Conservation (phyloP, 1,140 invertebrate species). For the Drosophila willistoni region DNA sequence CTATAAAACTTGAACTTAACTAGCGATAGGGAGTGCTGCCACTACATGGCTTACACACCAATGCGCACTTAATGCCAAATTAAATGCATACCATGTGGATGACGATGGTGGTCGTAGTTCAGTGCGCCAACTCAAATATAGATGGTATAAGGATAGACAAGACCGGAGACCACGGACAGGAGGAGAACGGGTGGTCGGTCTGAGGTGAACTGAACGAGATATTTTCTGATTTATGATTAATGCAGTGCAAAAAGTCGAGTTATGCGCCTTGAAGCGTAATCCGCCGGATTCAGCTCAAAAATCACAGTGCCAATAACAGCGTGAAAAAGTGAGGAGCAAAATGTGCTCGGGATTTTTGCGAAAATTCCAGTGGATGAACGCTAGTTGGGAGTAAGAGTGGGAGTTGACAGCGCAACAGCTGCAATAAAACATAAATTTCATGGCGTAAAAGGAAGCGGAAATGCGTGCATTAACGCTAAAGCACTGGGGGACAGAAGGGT, state of each 20-base stretch:
- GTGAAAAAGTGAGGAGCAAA: conserved; percentile 7
- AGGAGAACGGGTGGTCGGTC: not conserved
- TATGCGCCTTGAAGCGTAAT: conserved; percentile 59
- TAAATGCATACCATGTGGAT: conserved; percentile 44
- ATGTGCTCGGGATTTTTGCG: not conserved
- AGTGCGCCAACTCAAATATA: too few species aligned
- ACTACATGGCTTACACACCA: conserved; percentile 26
- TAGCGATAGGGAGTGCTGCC: conserved; percentile 3
- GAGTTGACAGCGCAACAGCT: conserved; percentile 40
- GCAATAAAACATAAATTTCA: conserved; percentile 63
- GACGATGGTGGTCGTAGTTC: too few species aligned
- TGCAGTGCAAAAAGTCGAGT: conserved; percentile 52
- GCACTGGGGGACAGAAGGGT: not conserved
- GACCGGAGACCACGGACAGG: not conserved
- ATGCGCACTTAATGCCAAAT: conserved; percentile 63
- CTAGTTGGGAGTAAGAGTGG: not conserved
- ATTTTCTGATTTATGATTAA: conserved; percentile 57
- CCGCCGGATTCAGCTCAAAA: conserved; percentile 42
- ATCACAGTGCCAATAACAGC: conserved; percentile 59
- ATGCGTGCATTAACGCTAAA: conserved; percentile 48
- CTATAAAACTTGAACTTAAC: conserved; percentile 11
- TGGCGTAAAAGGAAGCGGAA: conserved; percentile 44
- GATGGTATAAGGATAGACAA: conserved; percentile 25
- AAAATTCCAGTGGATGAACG: too few species aligned
- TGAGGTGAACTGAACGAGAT: conserved; percentile 7